Conservation (phyloP, 2,113 vertebrate genomes). For the Nestor notabilis region DNA sequence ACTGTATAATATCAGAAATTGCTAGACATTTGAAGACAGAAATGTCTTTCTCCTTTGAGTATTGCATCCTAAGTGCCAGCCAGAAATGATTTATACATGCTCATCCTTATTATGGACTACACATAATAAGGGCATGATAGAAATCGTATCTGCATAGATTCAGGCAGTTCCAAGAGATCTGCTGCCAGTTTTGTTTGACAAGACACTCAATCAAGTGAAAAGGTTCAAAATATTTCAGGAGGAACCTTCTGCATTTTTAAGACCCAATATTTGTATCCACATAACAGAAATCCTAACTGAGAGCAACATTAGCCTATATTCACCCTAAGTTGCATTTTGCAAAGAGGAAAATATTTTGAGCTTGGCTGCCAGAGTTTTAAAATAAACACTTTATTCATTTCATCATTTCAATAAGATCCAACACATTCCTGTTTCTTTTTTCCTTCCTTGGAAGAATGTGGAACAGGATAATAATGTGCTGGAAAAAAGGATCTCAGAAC, state of each 20-base stretch:
- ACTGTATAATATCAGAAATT: slow-evolving; percentile 75
- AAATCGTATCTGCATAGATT: slow-evolving; percentile 84
- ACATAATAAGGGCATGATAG: slow-evolving; percentile 83
- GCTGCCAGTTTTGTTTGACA: slow-evolving; percentile 83
- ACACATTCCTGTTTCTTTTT: not conserved
- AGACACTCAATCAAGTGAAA: slow-evolving; percentile 80
- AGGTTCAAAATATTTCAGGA: slow-evolving; percentile 79
- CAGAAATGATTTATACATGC: slow-evolving; percentile 79
- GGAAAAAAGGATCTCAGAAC: not conserved
- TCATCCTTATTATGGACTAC: slow-evolving; percentile 81
- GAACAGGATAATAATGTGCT: not conserved
- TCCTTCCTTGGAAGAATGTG: not conserved
- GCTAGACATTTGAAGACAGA: slow-evolving; percentile 75
- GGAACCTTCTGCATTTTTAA: slow-evolving; percentile 69
- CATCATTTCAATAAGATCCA: slow-evolving; percentile 16
- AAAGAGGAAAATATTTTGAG: slow-evolving; percentile 47
- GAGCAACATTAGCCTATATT: slow-evolving; percentile 49
- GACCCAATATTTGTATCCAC: slow-evolving; percentile 63
- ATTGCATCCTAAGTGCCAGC: slow-evolving; percentile 79
- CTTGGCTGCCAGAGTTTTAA: not conserved
- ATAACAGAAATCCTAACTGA: slow-evolving; percentile 71
- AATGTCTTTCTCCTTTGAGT: slow-evolving; percentile 79
- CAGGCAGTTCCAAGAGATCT: slow-evolving; percentile 79
- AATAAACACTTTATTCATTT: slow-evolving; percentile 20
- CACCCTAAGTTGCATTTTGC: slow-evolving; percentile 43